These are phyloP conservation scores for Hermodice carunculata DNA, from an alignment of 2,888 invertebrate genomes.

Conservation along the genomic window DNA sequence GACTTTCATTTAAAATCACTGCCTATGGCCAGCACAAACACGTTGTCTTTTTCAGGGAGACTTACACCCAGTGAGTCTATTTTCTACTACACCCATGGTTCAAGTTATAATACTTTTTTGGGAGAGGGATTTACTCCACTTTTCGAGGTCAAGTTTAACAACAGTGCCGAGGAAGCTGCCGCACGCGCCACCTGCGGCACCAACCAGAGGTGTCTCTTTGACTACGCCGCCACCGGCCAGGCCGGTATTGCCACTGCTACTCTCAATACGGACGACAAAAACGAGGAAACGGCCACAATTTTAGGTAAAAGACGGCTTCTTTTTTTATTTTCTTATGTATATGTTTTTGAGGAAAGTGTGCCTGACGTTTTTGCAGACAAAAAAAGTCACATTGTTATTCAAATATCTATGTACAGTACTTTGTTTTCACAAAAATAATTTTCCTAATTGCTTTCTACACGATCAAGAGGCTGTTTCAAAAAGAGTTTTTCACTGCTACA, in stretches of 20 bases:
- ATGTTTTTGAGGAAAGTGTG: no score
- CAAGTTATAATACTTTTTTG: not conserved
- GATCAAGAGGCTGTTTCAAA: no score
- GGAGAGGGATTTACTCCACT: not conserved
- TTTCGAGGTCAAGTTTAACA: not conserved
- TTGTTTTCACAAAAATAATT: no score
- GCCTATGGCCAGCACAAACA: no score
- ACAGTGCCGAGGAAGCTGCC: not conserved
- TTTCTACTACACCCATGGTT: not conserved
- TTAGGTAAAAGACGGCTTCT: not conserved
- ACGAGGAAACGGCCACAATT: not conserved
- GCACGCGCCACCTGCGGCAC: slow-evolving; percentile 1
- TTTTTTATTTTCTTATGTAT: no score
- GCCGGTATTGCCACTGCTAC: not conserved
- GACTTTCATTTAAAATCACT: no score
- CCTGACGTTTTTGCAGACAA: no score
- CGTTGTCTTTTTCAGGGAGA: slow-evolving; percentile 15
- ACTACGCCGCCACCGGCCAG: slow-evolving; percentile 1
- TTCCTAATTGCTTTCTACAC: no score
- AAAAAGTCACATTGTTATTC: no score
- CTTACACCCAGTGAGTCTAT: not conserved
- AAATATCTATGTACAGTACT: no score
- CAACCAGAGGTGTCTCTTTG: slow-evolving; percentile 12
- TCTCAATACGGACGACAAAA: not conserved
- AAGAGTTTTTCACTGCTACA: no score